Conservation (phyloP, 2,113 vertebrate genomes). For the Leucosticte australis region DNA sequence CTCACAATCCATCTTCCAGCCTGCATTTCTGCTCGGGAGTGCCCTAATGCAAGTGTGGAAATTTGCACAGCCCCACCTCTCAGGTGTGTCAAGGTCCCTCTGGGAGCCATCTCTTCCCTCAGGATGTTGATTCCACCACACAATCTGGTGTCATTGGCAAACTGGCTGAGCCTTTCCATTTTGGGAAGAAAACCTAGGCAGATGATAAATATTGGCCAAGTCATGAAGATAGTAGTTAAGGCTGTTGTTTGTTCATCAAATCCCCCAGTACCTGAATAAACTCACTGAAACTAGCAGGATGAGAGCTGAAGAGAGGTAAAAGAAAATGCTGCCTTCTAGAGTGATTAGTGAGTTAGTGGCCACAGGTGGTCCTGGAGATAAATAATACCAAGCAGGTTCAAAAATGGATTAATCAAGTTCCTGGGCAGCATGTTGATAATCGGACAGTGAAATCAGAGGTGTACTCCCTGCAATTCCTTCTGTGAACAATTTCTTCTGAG, state of each 20-base stretch:
- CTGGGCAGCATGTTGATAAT: not conserved
- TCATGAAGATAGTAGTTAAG: not conserved
- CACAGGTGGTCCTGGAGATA: not conserved
- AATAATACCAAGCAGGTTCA: not conserved
- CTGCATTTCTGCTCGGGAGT: not conserved
- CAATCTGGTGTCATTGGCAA: not conserved
- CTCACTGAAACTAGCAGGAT: not conserved
- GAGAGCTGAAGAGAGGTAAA: not conserved
- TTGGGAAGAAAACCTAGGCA: not conserved
- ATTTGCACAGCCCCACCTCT: not conserved
- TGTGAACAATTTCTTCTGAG: not conserved
- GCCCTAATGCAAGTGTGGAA: not conserved
- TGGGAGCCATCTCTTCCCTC: not conserved
- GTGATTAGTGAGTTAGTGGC: not conserved
- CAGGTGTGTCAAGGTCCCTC: fast-evolving
- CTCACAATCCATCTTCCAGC: not conserved
- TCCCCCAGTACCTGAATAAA: not conserved
- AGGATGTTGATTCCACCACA: not conserved
- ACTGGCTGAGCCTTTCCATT: not conserved
- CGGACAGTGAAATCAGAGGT: not conserved
- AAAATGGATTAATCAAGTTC: not conserved
- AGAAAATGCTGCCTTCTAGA: not conserved
- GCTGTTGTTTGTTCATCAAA: not conserved
- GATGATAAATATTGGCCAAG: not conserved
- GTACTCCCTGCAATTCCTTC: not conserved